phyloP scores from a whole-genome alignment of 2,888 invertebrate genomes.

The Athetis lepigone region DNA sequence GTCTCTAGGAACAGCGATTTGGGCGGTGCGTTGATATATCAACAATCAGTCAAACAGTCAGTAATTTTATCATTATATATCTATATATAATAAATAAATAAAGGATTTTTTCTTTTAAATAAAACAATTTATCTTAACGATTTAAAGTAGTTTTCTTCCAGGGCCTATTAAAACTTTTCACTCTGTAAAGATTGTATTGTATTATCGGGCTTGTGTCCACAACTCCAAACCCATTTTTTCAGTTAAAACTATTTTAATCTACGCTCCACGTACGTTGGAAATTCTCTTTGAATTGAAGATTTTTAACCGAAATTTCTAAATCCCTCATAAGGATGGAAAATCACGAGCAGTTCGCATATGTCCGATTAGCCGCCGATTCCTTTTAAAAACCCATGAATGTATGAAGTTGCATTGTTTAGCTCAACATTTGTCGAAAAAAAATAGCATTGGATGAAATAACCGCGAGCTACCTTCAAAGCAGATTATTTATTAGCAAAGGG shows the following conservation, averaged over 20 bases:
- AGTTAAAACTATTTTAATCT: neutral
- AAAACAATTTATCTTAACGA: no score
- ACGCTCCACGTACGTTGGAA: neutral
- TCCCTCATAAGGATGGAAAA: constrained; percentile 42
- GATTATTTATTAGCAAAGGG: constrained; percentile 27
- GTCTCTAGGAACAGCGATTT: no score
- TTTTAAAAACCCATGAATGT: constrained; percentile 22
- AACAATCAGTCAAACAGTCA: no score
- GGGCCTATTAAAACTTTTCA: no score
- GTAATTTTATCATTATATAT: no score
- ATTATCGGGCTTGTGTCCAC: no score
- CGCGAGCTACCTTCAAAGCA: constrained; percentile 12
- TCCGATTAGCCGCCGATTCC: constrained; percentile 28
- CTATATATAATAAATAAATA: no score
- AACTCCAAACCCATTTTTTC: neutral
- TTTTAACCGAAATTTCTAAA: constrained; percentile 34
- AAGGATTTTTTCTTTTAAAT: no score
- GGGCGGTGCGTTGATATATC: no score
- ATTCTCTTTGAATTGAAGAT: neutral
- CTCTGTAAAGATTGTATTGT: no score
- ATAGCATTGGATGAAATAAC: constrained; percentile 6
- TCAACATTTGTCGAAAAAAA: neutral
- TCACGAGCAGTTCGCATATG: constrained; percentile 37
- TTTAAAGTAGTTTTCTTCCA: no score
- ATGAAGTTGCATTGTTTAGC: constrained; percentile 7